Evolutionary conservation across 2,113 vertebrate genomes (phyloP).

Genomic region (Progne subis): DNA sequence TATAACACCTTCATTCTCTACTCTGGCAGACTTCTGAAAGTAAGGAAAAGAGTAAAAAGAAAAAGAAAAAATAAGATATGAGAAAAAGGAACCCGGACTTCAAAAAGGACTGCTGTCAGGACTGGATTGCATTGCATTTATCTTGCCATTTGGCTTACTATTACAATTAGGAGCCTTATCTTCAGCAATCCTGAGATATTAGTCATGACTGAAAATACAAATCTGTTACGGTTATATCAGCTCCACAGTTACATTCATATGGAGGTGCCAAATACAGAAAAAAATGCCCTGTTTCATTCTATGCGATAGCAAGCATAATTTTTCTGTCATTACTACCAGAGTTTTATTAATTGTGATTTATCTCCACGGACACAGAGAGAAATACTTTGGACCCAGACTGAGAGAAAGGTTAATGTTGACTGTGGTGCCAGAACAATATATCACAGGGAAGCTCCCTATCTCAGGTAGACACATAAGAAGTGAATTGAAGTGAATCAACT

Average conservation of each 20-base stretch:
- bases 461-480: neutral
- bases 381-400: neutral
- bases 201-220: neutral
- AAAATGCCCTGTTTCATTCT: neutral
- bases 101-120: neutral
- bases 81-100: neutral
- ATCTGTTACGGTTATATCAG: neutral
- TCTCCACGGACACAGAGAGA: neutral
- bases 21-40: neutral
- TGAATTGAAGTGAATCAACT: accelerated
- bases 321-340: neutral
- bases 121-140: neutral
- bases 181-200: neutral
- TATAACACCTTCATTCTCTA: neutral
- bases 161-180: neutral
- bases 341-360: neutral
- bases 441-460: neutral
- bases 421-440: accelerated
- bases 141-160: neutral
- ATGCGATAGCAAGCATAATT: neutral
- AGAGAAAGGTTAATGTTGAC: neutral
- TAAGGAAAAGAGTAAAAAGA: neutral
- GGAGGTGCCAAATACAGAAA: neutral
- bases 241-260: neutral
- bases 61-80: neutral